Percentiles rank a stretch among this genome's conserved stretches.
phyloP scores from a whole-genome alignment of 2,888 invertebrate species.

The Imbricaverruca yamaguchii region DNA sequence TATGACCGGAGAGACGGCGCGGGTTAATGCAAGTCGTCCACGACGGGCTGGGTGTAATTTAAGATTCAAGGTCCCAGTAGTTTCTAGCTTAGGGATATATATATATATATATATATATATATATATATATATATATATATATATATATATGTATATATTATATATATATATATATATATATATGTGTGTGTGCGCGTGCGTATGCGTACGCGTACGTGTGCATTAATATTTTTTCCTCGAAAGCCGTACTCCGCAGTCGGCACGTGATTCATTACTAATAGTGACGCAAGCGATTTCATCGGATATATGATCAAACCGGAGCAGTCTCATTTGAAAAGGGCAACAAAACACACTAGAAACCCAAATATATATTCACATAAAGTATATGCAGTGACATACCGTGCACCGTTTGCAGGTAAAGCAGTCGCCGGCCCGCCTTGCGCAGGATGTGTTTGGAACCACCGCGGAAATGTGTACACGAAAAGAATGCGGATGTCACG shows the following conservation, averaged over 20 bases:
- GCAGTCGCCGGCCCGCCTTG: no score
- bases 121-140: not conserved
- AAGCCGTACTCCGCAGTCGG: not conserved
- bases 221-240: not conserved
- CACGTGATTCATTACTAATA: not conserved
- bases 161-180: not conserved
- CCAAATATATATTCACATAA: not conserved
- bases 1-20: no score
- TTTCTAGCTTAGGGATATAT: not conserved
- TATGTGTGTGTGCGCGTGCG: not conserved
- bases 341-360: not conserved
- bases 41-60: no score
- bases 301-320: not conserved
- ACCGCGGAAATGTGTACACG: no score
- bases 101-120: not conserved
- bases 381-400: no score
- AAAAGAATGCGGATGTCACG: no score
- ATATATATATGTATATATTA: no score
- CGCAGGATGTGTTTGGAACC: no score
- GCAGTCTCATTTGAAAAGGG: no score
- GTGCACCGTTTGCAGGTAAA: no score
- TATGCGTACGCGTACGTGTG: not conserved
- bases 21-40: no score
- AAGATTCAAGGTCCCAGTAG: not conserved
- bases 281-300: not conserved